These are phyloP conservation scores for Labroides dimidiatus DNA, from an alignment of 2,797 vertebrate genomes.

Conservation along the genomic window DNA sequence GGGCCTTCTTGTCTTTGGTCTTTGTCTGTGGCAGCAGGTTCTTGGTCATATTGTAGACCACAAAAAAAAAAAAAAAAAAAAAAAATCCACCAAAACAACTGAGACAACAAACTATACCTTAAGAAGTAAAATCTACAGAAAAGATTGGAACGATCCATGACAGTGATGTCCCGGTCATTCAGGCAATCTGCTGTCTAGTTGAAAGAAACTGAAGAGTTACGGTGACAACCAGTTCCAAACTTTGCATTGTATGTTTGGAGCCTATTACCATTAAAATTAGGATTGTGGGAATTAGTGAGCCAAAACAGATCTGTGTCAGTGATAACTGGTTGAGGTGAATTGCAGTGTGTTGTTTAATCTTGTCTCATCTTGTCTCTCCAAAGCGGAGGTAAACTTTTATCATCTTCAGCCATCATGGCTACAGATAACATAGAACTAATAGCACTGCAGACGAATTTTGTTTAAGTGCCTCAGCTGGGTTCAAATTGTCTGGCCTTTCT, in stretches of 20 bases:
- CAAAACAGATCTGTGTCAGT: slow-evolving; percentile 4
- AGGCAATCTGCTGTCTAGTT: neutral
- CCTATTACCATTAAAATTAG: neutral
- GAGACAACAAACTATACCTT: neutral
- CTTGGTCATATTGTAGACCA: neutral
- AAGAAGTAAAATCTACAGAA: neutral
- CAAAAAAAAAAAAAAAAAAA: neutral
- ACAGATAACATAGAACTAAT: slow-evolving; percentile 13
- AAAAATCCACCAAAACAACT: neutral
- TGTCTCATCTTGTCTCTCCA: slow-evolving; percentile 4
- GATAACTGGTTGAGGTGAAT: neutral
- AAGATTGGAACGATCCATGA: neutral
- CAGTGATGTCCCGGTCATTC: neutral
- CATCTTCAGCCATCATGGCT: slow-evolving; percentile 16
- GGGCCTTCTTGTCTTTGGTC: slow-evolving; percentile 32
- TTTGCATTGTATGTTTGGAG: neutral
- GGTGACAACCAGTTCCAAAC: slow-evolving; percentile 1
- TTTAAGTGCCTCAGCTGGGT: neutral
- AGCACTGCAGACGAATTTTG: neutral
- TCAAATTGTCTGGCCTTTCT: neutral
- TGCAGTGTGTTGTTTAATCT: neutral
- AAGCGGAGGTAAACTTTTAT: slow-evolving; percentile 4
- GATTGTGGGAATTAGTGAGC: slow-evolving; percentile 2
- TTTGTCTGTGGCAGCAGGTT: slow-evolving; percentile 18
- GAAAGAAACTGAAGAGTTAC: neutral